Percentiles rank a stretch among this genome's conserved stretches.
These are phyloP conservation scores for Menidia beryllina DNA, from an alignment of 2,113 vertebrate species.

Conservation along the genomic window DNA sequence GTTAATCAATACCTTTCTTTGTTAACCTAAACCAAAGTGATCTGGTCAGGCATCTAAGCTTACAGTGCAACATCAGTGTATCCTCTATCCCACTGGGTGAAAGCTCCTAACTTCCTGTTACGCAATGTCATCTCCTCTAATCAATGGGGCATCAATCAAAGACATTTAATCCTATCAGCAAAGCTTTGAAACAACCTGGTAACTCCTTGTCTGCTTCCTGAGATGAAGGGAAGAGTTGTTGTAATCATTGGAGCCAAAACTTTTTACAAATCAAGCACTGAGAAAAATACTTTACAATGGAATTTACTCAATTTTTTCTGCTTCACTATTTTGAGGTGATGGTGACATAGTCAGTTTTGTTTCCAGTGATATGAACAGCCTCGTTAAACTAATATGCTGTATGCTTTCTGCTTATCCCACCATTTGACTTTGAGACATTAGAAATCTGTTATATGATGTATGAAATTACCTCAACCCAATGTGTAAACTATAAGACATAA, in stretches of 20 bases:
- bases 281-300: not conserved
- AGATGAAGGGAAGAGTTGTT: constrained; percentile 27
- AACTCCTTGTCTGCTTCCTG: constrained; percentile 37
- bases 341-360: constrained; percentile 8
- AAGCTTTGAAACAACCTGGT: constrained; percentile 62
- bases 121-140: constrained; percentile 55
- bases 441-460: constrained; percentile 52
- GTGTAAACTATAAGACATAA: constrained; percentile 68
- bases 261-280: not conserved
- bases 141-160: constrained; percentile 58
- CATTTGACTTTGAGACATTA: constrained; percentile 52
- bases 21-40: constrained; percentile 25
- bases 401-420: constrained; percentile 35
- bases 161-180: constrained; percentile 73
- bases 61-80: not conserved
- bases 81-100: constrained; percentile 19
- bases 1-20: constrained; percentile 7
- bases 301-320: not conserved
- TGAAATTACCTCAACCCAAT: constrained; percentile 61
- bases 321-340: constrained; percentile 1
- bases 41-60: constrained; percentile 2
- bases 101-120: constrained; percentile 51
- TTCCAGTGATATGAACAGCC: constrained; percentile 18
- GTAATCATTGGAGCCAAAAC: constrained; percentile 35
- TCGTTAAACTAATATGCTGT: constrained; percentile 9